A percentile compares a stretch with the other conserved stretches of the same genome.
phyloP scores from a whole-genome alignment of 2,797 vertebrate genomes.

The Meda fulgida region DNA sequence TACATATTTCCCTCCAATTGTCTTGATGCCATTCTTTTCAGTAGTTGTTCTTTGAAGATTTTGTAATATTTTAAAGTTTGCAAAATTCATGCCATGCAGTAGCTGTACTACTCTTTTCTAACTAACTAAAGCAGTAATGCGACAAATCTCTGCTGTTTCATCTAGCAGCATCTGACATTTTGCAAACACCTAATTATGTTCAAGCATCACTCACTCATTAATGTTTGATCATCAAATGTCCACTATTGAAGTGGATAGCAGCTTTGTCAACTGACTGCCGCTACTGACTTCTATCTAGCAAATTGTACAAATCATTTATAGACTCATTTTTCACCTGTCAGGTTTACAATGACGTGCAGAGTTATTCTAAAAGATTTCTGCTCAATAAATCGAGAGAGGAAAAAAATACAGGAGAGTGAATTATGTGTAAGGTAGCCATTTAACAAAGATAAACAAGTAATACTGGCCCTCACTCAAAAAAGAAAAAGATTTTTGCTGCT shows the following conservation, averaged over 20 bases:
- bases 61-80: not conserved
- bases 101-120: not conserved
- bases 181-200: conserved; percentile 54
- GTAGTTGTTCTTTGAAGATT: conserved; percentile 2
- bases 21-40: not conserved
- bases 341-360: conserved; percentile 41
- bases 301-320: conserved; percentile 47
- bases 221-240: conserved; percentile 56
- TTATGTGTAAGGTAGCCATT: not conserved
- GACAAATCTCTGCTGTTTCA: conserved; percentile 41
- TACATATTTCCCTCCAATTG: not conserved
- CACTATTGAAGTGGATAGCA: conserved; percentile 33
- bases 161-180: conserved; percentile 46
- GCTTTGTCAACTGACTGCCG: conserved; percentile 37
- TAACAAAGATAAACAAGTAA: not conserved
- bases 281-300: conserved; percentile 22
- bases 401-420: not conserved
- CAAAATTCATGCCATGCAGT: not conserved
- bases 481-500: not conserved
- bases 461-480: not conserved
- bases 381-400: not conserved
- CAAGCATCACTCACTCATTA: conserved; percentile 41
- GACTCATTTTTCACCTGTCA: conserved; percentile 37
- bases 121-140: conserved; percentile 39
- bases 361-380: conserved; percentile 18